These are phyloP conservation scores for Cordylochernes scorpioides DNA, from an alignment of 2,888 invertebrate species.

Conservation along the genomic window DNA sequence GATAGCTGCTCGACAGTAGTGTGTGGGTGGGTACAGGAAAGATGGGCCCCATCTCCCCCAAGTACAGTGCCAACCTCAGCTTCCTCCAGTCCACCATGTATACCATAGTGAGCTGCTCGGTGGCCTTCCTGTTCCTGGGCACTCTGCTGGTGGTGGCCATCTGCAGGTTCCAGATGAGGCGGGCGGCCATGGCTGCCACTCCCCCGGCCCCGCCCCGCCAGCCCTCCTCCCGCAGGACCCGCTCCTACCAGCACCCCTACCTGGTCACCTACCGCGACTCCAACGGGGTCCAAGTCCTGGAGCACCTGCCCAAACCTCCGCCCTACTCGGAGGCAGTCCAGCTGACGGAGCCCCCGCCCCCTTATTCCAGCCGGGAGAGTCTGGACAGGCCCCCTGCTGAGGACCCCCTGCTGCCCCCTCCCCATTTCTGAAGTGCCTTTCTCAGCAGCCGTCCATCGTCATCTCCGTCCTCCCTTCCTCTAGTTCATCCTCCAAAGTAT, in stretches of 20 bases:
- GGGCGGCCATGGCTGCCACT: conserved; percentile 13
- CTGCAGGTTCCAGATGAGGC: conserved; percentile 24
- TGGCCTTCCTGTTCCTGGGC: conserved; percentile 25
- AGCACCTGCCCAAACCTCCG: conserved; percentile 23
- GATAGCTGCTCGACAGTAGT: no score
- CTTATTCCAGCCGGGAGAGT: conserved; percentile 22
- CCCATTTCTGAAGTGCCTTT: no score
- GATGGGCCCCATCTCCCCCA: no score
- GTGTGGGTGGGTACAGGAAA: no score
- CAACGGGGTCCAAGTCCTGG: conserved; percentile 24
- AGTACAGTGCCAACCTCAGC: no score
- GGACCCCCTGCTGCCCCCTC: no score
- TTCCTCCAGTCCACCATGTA: conserved; percentile 25
- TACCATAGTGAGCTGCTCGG: conserved; percentile 25
- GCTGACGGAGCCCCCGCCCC: conserved; percentile 25
- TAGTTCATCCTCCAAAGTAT: no score
- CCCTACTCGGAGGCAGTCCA: conserved; percentile 23
- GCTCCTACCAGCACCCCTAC: conserved; percentile 18
- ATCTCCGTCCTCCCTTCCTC: no score
- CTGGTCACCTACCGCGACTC: conserved; percentile 24
- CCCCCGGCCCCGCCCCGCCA: conserved; percentile 17
- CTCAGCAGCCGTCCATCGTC: no score
- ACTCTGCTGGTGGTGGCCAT: conserved; percentile 24
- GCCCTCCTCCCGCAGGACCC: conserved; percentile 24
- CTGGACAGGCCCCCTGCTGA: no score